phyloP scores from a whole-genome alignment of 2,888 invertebrate genomes.

The Rhopalosiphum nymphaeae region DNA sequence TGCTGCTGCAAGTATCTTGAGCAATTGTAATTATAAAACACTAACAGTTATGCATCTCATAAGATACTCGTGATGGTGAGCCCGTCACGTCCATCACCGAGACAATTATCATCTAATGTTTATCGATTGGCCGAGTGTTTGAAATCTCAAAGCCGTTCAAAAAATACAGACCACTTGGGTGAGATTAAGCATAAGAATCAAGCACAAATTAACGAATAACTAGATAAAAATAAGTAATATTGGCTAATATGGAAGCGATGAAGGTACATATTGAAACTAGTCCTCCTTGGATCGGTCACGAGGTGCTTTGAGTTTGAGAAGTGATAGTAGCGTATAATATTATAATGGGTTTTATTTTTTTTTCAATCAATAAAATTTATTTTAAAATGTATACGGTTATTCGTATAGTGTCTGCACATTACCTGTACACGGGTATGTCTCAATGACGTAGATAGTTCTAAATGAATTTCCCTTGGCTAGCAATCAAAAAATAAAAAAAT shows the following conservation, averaged over 20 bases:
- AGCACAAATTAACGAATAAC: constrained; percentile 51
- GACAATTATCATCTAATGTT: constrained; percentile 14
- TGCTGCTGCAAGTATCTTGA: not conserved
- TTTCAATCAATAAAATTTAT: constrained; percentile 57
- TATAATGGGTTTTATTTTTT: constrained; percentile 48
- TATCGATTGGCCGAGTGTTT: constrained; percentile 33
- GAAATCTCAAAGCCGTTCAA: constrained; percentile 40
- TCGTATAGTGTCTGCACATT: not conserved
- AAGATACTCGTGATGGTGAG: not conserved
- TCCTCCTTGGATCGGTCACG: constrained; percentile 64
- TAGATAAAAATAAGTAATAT: constrained; percentile 56
- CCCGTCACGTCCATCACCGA: constrained; percentile 21
- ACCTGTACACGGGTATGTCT: not conserved
- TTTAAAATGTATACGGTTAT: constrained; percentile 2
- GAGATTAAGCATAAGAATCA: constrained; percentile 24
- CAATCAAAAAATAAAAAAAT: constrained; percentile 15
- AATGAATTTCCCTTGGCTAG: constrained; percentile 44
- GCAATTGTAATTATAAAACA: constrained; percentile 36
- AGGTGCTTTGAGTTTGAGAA: constrained; percentile 52
- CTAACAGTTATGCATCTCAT: not conserved
- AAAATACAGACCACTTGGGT: not conserved
- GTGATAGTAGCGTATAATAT: constrained; percentile 52
- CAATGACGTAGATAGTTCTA: constrained; percentile 42
- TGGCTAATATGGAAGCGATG: constrained; percentile 52
- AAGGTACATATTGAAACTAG: constrained; percentile 53